These are phyloP conservation scores for Aviceda subcristata DNA, from an alignment of 2,113 vertebrate species.

Conservation along the genomic window DNA sequence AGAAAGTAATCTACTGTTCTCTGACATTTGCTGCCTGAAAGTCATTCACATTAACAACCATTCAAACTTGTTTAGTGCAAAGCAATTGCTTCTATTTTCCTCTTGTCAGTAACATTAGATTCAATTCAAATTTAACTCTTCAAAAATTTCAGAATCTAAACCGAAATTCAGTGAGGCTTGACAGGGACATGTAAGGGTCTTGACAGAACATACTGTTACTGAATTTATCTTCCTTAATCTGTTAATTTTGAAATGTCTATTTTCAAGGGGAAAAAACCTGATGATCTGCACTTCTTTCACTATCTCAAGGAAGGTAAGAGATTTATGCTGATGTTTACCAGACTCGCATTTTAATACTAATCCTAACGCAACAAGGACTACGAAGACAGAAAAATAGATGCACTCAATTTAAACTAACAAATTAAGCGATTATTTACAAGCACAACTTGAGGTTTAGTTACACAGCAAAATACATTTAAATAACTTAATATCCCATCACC, in stretches of 20 bases:
- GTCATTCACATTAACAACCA: conserved; percentile 77
- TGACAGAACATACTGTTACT: conserved; percentile 6
- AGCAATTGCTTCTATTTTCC: conserved; percentile 72
- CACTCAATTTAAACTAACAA: conserved; percentile 56
- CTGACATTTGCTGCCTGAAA: conserved; percentile 76
- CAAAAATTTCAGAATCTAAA: conserved; percentile 52
- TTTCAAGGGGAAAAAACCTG: not conserved
- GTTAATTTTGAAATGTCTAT: conserved; percentile 57
- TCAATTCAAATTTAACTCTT: conserved; percentile 71
- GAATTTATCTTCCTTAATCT: conserved; percentile 43
- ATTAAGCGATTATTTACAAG: conserved; percentile 46
- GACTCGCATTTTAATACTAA: not conserved
- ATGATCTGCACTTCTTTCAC: not conserved
- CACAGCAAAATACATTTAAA: conserved; percentile 62
- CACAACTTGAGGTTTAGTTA: conserved; percentile 47
- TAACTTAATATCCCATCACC: conserved; percentile 68
- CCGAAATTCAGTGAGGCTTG: conserved; percentile 36
- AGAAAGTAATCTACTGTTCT: conserved; percentile 80
- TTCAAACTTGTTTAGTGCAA: conserved; percentile 77
- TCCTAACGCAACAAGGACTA: not conserved
- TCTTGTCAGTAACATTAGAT: conserved; percentile 70
- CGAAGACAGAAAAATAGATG: conserved; percentile 13
- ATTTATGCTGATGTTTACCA: conserved; percentile 23
- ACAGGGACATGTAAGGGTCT: conserved; percentile 7
- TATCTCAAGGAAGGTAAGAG: not conserved